Evolutionary conservation across 2,113 vertebrate genomes (phyloP).

Genomic region (Vulpes ferrilata): DNA sequence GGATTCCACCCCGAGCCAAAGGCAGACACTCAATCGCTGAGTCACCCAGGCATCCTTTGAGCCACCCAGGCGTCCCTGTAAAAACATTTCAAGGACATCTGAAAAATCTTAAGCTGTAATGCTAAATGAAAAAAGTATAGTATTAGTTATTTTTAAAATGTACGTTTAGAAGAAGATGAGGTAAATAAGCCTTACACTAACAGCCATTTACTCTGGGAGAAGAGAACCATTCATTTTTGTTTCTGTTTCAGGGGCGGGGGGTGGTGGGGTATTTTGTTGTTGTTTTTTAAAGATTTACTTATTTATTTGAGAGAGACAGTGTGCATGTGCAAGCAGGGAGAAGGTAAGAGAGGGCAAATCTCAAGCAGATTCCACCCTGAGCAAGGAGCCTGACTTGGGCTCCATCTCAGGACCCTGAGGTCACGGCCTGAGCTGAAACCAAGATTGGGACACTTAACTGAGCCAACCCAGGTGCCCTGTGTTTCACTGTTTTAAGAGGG

Average conservation of each 20-base stretch:
- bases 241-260: not conserved
- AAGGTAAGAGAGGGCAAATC: not conserved
- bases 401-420: not conserved
- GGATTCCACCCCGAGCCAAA: too few species aligned
- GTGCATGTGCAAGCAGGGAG: not conserved
- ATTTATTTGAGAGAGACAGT: not conserved
- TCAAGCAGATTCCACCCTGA: not conserved
- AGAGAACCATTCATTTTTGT: not conserved
- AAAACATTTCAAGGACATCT: slow-evolving; percentile 8
- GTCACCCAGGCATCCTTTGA: too few species aligned
- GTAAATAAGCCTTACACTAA: not conserved
- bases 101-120: slow-evolving; percentile 24
- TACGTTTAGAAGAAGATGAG: not conserved
- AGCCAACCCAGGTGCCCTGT: not conserved
- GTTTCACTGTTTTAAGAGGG: not conserved
- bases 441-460: not conserved
- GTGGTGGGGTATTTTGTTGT: not conserved
- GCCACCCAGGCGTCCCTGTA: not conserved
- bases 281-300: not conserved
- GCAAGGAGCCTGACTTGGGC: not conserved
- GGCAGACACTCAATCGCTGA: too few species aligned
- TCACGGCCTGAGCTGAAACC: not conserved
- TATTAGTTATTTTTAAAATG: slow-evolving; percentile 29
- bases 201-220: not conserved
- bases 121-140: not conserved